Conservation (phyloP, 2,113 vertebrate species). For the Patagioenas fasciata region DNA sequence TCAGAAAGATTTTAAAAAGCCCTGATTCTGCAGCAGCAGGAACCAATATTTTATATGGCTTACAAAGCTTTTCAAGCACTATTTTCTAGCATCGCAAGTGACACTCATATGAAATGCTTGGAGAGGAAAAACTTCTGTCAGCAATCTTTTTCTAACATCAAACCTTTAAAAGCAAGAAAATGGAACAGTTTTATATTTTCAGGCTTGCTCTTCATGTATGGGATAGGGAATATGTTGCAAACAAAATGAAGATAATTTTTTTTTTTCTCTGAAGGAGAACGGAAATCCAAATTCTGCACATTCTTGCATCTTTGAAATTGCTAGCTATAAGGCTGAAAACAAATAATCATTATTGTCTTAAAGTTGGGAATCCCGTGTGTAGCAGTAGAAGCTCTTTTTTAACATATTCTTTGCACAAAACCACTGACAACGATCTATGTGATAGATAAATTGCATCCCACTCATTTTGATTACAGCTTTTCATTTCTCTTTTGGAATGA, state of each 20-base stretch:
- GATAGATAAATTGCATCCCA: slow-evolving; percentile 26
- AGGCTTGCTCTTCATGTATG: not conserved
- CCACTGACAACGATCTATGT: not conserved
- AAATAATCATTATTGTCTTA: not conserved
- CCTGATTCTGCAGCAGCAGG: not conserved
- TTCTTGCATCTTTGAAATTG: not conserved
- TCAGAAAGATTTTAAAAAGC: not conserved
- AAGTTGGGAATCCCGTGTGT: not conserved
- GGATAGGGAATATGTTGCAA: not conserved
- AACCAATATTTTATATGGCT: not conserved
- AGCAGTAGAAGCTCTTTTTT: not conserved
- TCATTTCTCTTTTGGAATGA: slow-evolving; percentile 4
- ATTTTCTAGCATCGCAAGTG: not conserved
- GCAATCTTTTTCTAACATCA: not conserved
- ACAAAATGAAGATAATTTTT: not conserved
- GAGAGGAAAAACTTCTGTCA: not conserved
- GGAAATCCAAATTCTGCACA: not conserved
- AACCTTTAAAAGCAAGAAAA: not conserved
- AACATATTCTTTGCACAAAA: not conserved
- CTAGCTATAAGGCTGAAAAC: not conserved
- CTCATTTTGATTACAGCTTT: slow-evolving; percentile 42
- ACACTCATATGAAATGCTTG: not conserved
- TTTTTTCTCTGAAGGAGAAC: not conserved
- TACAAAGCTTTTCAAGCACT: not conserved
- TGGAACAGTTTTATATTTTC: not conserved